Percentiles rank a stretch among this genome's conserved stretches.
Evolutionary conservation across 1,140 invertebrate genomes (phyloP).

Genomic region (Bombus ignitus): DNA sequence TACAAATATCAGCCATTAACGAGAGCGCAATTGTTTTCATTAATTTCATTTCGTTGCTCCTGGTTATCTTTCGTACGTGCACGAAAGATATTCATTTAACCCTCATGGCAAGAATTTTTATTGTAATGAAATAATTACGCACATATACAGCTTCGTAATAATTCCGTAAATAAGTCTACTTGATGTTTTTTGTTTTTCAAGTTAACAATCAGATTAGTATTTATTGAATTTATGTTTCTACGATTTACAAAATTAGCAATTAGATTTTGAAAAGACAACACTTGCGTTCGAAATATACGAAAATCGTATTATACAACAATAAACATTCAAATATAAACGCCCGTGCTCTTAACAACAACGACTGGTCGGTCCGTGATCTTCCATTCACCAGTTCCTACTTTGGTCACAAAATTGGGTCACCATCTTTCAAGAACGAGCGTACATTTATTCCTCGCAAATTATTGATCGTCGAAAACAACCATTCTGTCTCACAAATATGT

Average conservation of each 20-base stretch:
- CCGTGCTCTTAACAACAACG: not conserved
- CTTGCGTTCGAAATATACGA: not conserved
- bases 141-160: not conserved
- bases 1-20: too few relatives aligned
- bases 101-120: too few relatives aligned
- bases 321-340: not conserved
- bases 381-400: not conserved
- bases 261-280: not conserved
- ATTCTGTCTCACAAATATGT: constrained; percentile 13
- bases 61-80: not conserved
- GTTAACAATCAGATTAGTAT: not conserved
- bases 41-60: not conserved
- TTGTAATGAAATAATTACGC: not conserved
- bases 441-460: constrained; percentile 27
- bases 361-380: not conserved
- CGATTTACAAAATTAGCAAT: not conserved
- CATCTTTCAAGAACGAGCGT: not conserved
- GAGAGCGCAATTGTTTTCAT: not conserved
- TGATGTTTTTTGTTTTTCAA: not conserved
- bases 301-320: not conserved
- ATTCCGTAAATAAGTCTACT: not conserved
- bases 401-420: constrained; percentile 33
- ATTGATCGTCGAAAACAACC: constrained; percentile 42
- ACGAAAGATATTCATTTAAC: not conserved
- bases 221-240: not conserved